Conservation (phyloP, 2,113 vertebrate genomes). For the Oreotragus oreotragus region DNA sequence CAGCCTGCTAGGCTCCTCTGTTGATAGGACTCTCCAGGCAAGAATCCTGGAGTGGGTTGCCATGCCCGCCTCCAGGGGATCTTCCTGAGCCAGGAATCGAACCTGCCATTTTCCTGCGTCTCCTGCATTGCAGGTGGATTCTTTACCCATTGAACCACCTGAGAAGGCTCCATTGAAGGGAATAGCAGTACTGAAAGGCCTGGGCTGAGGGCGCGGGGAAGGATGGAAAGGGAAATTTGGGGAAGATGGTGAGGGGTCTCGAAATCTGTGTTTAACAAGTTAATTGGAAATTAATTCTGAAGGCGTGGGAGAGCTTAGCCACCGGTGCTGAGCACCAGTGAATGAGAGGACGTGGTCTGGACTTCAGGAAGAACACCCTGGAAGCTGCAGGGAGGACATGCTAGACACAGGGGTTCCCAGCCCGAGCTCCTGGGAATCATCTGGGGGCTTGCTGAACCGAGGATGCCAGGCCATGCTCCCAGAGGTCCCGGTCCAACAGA, state of each 20-base stretch:
- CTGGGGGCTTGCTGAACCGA: neutral
- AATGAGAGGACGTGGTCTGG: neutral
- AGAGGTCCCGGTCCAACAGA: neutral
- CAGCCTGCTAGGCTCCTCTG: neutral
- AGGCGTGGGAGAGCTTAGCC: neutral
- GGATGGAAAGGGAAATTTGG: neutral
- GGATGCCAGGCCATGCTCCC: fast-evolving
- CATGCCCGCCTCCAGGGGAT: neutral
- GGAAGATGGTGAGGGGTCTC: neutral
- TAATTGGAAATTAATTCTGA: neutral
- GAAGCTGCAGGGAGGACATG: neutral
- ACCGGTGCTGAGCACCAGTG: neutral
- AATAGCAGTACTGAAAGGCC: too few relatives aligned
- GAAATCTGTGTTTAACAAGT: neutral
- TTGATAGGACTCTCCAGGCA: neutral
- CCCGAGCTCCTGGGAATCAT: neutral
- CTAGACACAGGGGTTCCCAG: neutral
- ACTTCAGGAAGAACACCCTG: neutral
- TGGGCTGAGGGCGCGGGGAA: fast-evolving
- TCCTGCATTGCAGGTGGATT: neutral
- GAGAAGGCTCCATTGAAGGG: neutral
- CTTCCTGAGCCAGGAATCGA: neutral
- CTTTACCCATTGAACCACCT: neutral
- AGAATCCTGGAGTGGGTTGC: neutral
- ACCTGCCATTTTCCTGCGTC: neutral